Conservation (phyloP, 2,797 vertebrate species). For the Sebastes elongatus region DNA sequence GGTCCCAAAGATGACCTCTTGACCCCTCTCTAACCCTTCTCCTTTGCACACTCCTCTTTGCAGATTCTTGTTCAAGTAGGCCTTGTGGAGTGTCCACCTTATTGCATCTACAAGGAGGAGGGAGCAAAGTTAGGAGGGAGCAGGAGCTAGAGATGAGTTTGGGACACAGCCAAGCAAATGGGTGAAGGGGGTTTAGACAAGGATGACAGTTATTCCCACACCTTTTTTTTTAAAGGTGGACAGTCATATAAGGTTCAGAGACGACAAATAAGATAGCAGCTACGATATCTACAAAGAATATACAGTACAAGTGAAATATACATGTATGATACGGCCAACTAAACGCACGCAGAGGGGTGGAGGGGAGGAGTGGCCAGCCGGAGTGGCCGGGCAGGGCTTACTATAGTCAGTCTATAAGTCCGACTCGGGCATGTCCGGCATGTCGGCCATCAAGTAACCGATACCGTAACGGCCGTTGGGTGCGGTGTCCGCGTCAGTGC, state of each 20-base stretch:
- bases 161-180: conserved; percentile 2
- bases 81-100: conserved; percentile 35
- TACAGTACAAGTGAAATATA: conserved; percentile 73
- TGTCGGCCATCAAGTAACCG: conserved; percentile 93
- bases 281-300: conserved; percentile 80
- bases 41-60: conserved; percentile 21
- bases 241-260: conserved; percentile 65
- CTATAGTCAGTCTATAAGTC: conserved; percentile 85
- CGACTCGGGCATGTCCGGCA: conserved; percentile 94
- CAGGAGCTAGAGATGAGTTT: conserved; percentile 8
- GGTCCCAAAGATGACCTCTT: conserved; percentile 8
- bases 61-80: conserved; percentile 39
- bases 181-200: background rate
- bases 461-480: conserved; percentile 94
- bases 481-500: conserved; percentile 82
- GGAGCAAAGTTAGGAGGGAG: background rate
- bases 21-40: background rate
- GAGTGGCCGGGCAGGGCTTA: conserved; percentile 16
- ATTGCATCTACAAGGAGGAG: conserved; percentile 41
- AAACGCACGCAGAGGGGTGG: conserved; percentile 55
- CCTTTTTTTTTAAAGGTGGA: conserved; percentile 23
- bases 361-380: conserved; percentile 23
- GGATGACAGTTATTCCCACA: conserved; percentile 21
- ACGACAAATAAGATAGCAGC: conserved; percentile 66
- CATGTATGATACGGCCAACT: conserved; percentile 58